A percentile compares a stretch with the other conserved stretches of the same genome.
Conservation (phyloP, 1,140 invertebrate species). For the Procambarus clarkii region DNA sequence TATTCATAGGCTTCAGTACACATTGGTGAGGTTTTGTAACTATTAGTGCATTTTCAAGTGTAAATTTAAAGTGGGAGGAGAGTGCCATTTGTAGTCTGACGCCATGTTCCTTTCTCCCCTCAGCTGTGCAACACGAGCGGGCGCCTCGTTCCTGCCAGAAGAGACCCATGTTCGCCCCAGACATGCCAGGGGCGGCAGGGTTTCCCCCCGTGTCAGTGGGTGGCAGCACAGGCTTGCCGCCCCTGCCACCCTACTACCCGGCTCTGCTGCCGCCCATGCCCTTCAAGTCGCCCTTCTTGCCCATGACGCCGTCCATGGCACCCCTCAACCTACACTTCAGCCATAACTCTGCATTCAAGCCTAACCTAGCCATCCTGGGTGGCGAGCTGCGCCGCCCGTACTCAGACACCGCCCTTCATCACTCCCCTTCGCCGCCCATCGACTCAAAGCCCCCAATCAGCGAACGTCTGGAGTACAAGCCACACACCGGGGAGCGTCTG, state of each 20-base stretch:
- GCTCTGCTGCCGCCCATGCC: constrained; percentile 73
- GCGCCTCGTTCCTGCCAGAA: constrained; percentile 81
- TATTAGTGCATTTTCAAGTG: neutral
- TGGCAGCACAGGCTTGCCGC: constrained; percentile 71
- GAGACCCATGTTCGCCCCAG: constrained; percentile 74
- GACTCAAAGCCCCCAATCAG: constrained; percentile 57
- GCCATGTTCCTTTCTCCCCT: neutral
- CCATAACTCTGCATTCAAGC: constrained; percentile 73
- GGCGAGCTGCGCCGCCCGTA: constrained; percentile 60
- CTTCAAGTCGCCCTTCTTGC: constrained; percentile 70
- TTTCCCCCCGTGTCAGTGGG: constrained; percentile 66
- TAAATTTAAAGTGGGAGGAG: neutral
- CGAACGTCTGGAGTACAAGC: constrained; percentile 44
- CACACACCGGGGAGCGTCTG: neutral
- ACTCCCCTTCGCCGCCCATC: constrained; percentile 73
- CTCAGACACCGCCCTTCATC: constrained; percentile 74
- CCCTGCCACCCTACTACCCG: constrained; percentile 72
- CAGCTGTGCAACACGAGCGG: constrained; percentile 93
- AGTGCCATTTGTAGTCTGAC: neutral
- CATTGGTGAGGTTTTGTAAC: neutral
- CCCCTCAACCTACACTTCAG: constrained; percentile 68
- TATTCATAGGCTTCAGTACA: too few relatives aligned
- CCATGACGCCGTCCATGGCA: constrained; percentile 71
- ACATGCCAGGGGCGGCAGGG: constrained; percentile 63
- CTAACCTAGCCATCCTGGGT: constrained; percentile 71